Evolutionary conservation across 2,113 vertebrate species (phyloP), one percentile per base, ranked within the genome.

Genomic region (Tautogolabrus adspersus): DNA sequence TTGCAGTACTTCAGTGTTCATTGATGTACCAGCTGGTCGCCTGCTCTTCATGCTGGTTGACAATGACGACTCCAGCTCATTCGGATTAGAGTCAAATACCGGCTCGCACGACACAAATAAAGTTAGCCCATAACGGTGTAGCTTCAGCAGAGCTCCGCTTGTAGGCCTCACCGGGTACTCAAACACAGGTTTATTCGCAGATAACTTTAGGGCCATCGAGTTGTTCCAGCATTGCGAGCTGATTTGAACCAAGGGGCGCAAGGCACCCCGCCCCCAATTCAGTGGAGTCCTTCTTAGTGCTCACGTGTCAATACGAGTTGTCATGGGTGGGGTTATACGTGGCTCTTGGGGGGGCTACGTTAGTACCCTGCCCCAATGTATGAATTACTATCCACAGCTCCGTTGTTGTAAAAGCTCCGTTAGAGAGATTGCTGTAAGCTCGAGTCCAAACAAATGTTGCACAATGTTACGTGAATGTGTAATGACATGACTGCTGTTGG

Each of bases 251-350:
- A n/a, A 42, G 40, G 40, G 55, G 66, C 47, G 1, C 42, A 0
- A 9, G 11, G 44, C 69, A 72, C 71, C 62, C 66, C 66, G 65
- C 84, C 77, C 70, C 73, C 64, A 19, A 0, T 15, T 26, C 3
- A 5, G 58, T 5, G 13, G 22, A 59, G 56, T 65, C 73, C 58
- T 42, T 47, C 65, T 0, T 21, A 89, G 70, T 86, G 88, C 75
- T 85, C 88, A 91, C 92, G 92, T 92, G 91, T 93, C 89, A 88
- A 6, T 83, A 40, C 11, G 22, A 47, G 58, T 15, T 2, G 19
- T 47, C 13, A 71, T 60, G 82, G 87, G 79, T 67, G 81, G 77
- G 77, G 74, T 66, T 58, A 52, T 78, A 87, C 90, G 85, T 90
- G 90, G 87, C 82, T 66, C 10, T 0, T 23, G 37, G 73, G 74